These are phyloP conservation scores for Misgurnus anguillicaudatus DNA, from an alignment of 2,113 vertebrate species.

Conservation along the genomic window DNA sequence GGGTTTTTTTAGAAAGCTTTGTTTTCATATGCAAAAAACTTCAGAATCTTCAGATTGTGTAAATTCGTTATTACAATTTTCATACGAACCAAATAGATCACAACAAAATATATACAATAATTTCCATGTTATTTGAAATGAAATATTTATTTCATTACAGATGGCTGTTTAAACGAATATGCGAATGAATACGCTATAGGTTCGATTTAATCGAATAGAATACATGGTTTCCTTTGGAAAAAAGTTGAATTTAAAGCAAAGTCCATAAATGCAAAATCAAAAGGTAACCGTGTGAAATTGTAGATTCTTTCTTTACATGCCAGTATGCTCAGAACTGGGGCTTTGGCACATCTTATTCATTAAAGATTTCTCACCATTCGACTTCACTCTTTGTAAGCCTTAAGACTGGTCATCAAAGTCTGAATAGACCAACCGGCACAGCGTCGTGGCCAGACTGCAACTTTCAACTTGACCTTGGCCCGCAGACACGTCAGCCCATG, in stretches of 20 bases:
- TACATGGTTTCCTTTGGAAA: slow-evolving; percentile 14
- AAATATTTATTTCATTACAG: slow-evolving; percentile 52
- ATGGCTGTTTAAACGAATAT: slow-evolving; percentile 52
- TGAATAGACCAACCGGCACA: slow-evolving; percentile 79
- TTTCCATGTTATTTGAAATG: neutral
- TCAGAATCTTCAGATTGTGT: too few relatives aligned
- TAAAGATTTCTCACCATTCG: slow-evolving; percentile 72
- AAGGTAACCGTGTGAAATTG: neutral
- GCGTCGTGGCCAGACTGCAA: slow-evolving; percentile 77
- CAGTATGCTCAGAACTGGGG: slow-evolving; percentile 58
- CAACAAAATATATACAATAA: neutral
- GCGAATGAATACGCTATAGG: slow-evolving; percentile 23
- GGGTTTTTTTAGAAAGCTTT: too few relatives aligned
- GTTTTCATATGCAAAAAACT: neutral
- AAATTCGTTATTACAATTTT: neutral
- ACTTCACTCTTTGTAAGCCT: slow-evolving; percentile 69
- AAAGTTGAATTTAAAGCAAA: neutral
- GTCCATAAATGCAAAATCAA: neutral
- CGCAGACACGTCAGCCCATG: slow-evolving; percentile 79
- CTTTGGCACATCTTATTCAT: slow-evolving; percentile 68
- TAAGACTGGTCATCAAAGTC: slow-evolving; percentile 71
- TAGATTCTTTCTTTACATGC: neutral
- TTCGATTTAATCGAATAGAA: slow-evolving; percentile 52
- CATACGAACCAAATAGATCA: neutral
- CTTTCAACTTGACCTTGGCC: slow-evolving; percentile 99